Evolutionary conservation across 2,113 vertebrate genomes (phyloP).

Genomic region (Myiagra hebetior): DNA sequence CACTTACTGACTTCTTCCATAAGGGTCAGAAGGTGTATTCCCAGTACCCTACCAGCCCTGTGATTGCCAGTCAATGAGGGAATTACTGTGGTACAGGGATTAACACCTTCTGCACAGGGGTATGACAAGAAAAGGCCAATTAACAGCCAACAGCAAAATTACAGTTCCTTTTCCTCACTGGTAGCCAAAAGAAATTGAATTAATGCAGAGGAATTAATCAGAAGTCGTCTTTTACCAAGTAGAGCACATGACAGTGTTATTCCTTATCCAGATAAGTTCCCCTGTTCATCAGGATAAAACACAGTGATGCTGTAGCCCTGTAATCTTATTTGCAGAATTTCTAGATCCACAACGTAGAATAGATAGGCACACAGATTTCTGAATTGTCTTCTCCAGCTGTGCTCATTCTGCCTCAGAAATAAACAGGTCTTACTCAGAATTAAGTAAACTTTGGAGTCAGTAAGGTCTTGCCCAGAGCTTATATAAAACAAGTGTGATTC

Average conservation of each 20-base stretch:
- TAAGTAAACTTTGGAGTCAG: background rate
- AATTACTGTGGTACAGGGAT: background rate
- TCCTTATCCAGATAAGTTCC: background rate
- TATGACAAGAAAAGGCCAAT: background rate
- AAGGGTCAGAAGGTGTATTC: background rate
- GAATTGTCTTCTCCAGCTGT: background rate
- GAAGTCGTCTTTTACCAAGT: background rate
- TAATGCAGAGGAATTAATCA: background rate
- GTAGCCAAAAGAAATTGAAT: background rate
- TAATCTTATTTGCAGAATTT: background rate
- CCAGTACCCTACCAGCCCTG: background rate
- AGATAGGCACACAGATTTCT: background rate
- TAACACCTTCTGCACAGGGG: background rate
- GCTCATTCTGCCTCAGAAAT: background rate
- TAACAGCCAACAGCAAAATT: background rate
- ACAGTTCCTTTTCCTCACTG: background rate
- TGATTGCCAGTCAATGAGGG: background rate
- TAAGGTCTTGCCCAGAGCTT: background rate
- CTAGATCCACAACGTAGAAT: background rate
- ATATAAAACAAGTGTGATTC: background rate
- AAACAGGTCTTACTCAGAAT: background rate
- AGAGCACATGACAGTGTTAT: background rate
- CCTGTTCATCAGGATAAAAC: background rate
- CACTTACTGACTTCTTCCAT: background rate
- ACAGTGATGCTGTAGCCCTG: background rate